phyloP scores from a whole-genome alignment of 92 coral and sea anemone genomes.

The Anthopleura xanthogrammica region DNA sequence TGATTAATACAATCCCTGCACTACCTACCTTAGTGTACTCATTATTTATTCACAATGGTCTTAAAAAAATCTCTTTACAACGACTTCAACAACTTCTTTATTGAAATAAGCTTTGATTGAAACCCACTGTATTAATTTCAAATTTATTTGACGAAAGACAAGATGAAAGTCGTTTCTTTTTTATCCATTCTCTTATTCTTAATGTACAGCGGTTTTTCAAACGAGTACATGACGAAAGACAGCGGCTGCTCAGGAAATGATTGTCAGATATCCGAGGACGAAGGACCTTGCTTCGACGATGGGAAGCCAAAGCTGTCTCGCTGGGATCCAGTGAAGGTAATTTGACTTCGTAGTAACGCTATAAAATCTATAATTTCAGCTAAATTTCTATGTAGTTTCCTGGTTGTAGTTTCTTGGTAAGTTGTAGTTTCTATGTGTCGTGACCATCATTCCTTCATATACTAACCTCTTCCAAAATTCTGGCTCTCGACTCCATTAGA shows the following conservation, averaged over 20 bases:
- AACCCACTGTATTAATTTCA: background rate
- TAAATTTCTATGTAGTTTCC: no score
- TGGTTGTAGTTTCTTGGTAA: no score
- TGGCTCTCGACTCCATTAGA: no score
- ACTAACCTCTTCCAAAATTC: no score
- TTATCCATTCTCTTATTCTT: slow-evolving; percentile 6
- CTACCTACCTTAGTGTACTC: background rate
- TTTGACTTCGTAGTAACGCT: background rate
- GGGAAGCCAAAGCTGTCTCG: slow-evolving; percentile 58
- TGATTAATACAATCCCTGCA: background rate
- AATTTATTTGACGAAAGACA: background rate
- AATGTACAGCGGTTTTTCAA: slow-evolving; percentile 11
- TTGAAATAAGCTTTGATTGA: background rate
- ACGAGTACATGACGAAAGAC: slow-evolving; percentile 22
- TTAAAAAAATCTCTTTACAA: background rate
- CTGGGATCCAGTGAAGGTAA: slow-evolving; percentile 86
- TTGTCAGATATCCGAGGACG: slow-evolving; percentile 45
- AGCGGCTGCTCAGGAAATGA: slow-evolving; percentile 15
- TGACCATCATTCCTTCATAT: no score
- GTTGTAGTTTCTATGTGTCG: no score
- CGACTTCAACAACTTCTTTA: background rate
- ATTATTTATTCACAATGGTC: background rate
- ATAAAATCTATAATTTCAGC: no score
- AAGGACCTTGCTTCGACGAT: slow-evolving; percentile 75
- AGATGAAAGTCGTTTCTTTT: background rate